Evolutionary conservation across 1,140 invertebrate genomes (phyloP).

Genomic region (Brachionus plicatilis): DNA sequence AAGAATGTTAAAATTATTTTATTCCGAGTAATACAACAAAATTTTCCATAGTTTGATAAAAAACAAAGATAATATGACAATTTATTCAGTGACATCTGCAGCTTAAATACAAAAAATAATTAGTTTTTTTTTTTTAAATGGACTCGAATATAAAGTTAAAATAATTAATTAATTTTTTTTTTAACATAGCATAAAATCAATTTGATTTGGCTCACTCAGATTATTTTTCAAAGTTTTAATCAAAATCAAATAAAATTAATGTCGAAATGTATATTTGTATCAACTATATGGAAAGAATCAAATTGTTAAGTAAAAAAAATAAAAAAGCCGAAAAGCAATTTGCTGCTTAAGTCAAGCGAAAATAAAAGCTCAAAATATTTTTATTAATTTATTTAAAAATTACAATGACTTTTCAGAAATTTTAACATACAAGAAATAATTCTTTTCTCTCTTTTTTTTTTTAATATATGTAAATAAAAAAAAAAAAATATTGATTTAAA

Average conservation of each 20-base stretch:
- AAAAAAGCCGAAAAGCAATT: background rate
- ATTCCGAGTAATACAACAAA: background rate
- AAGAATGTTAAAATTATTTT: background rate
- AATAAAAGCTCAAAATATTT: background rate
- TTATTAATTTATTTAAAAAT: background rate
- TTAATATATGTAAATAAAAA: background rate
- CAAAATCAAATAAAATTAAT: too few relatives aligned
- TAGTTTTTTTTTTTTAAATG: constrained; percentile 20
- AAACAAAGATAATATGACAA: background rate
- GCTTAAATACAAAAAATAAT: constrained; percentile 46
- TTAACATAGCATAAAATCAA: too few relatives aligned
- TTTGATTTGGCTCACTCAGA: too few relatives aligned
- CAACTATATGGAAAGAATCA: background rate
- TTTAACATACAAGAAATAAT: constrained; percentile 4
- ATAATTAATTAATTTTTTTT: background rate
- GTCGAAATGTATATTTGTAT: too few relatives aligned
- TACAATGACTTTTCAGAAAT: background rate
- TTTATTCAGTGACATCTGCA: constrained; percentile 71
- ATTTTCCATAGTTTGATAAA: background rate
- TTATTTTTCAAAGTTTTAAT: too few relatives aligned
- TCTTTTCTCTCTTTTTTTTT: background rate
- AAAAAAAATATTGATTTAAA: background rate
- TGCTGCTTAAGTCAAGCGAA: background rate
- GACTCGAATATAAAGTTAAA: background rate
- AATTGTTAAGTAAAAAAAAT: background rate